These are phyloP conservation scores for Caranx ignobilis DNA, from an alignment of 2,113 vertebrate species.

Conservation along the genomic window DNA sequence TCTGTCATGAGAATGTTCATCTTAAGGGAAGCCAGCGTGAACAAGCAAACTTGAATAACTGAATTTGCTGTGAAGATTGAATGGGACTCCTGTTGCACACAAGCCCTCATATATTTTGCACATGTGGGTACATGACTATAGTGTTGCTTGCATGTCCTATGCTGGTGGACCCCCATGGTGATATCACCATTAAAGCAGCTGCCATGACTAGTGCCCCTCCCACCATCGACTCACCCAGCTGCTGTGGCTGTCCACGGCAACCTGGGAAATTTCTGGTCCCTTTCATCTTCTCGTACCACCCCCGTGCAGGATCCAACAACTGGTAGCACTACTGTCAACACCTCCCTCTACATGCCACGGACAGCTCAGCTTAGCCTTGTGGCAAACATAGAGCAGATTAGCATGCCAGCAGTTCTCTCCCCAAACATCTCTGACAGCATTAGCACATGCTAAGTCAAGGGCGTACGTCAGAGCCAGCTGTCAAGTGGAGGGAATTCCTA, in stretches of 20 bases:
- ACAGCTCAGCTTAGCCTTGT: constrained; percentile 64
- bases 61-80: neutral
- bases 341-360: constrained; percentile 45
- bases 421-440: constrained; percentile 72
- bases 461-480: constrained; percentile 71
- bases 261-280: constrained; percentile 57
- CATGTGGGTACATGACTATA: constrained; percentile 9
- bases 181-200: constrained; percentile 64
- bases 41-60: neutral
- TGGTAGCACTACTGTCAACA: constrained; percentile 71
- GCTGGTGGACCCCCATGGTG: constrained; percentile 31
- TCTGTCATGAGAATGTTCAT: neutral
- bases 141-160: neutral
- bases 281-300: constrained; percentile 69
- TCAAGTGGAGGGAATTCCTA: constrained; percentile 72
- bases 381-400: constrained; percentile 76
- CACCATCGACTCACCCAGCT: constrained; percentile 38
- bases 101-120: neutral
- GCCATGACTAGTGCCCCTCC: constrained; percentile 55
- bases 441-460: constrained; percentile 69
- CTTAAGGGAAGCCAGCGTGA: neutral
- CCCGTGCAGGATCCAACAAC: constrained; percentile 63
- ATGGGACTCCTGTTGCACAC: neutral
- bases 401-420: constrained; percentile 64
- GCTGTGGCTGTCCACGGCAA: constrained; percentile 53